Evolutionary conservation across 2,113 vertebrate species (phyloP), one percentile per base, ranked within the genome.

Genomic region (Dasypus novemcinctus): DNA sequence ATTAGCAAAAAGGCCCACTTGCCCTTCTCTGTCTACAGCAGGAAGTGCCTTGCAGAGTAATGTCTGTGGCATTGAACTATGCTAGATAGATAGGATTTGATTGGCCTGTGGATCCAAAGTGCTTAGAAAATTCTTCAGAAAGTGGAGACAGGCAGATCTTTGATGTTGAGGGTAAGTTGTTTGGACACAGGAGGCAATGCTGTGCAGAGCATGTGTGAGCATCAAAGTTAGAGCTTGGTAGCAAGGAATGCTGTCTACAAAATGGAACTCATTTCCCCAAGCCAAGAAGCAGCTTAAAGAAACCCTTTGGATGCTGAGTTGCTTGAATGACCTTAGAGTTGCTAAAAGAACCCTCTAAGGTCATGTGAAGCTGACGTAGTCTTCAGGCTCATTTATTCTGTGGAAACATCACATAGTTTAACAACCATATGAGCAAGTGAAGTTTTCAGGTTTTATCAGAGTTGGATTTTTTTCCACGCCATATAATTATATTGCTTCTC

Each of bases 61-160:
- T 36, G 36, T 79, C 79, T 84, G 27, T 66, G 36, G 33, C 63
- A 63, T 1, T 87, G 88, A 80, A 54, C 57, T 81, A 9, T 66
- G 66, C 74, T 41, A 75, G 69, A 59, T 74, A 87, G 41, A 84
- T 38, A 36, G 63, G 29, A 83, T 93, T 66, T 83, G 64, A 93
- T 27, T 75, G 87, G 83, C 31, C n/a, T 38, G 0, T 21, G 61
- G 64, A 69, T 64, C 78, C 84, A 27, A 61, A n/a, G 31, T 25
- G 27, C 79, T 79, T 85, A 91, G 84, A 80, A 93, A 96, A 89
- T 61, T 29, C 49, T 93, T 94, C 63, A 36, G 68, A 72, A 83
- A 87, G 69, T 63, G 10, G 71, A 76, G 36, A 80, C 46, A 93
- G 43, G 64, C 38, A 97, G 59, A 23, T 41, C 75, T 95, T 94